These are phyloP conservation scores for Rotaria socialis DNA, from an alignment of 2,888 invertebrate genomes.

Conservation along the genomic window DNA sequence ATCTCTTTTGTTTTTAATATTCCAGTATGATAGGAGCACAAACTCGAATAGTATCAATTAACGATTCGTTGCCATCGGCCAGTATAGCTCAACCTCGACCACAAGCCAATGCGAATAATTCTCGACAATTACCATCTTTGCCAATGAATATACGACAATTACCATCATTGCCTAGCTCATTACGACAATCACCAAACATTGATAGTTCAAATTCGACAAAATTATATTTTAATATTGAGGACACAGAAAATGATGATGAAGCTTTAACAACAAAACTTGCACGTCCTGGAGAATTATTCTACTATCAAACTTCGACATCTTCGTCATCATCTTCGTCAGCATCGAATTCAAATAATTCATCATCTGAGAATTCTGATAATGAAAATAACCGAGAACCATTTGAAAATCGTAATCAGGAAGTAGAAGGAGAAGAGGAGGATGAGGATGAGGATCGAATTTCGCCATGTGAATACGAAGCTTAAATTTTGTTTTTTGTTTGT, in stretches of 20 bases:
- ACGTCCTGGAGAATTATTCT: background rate
- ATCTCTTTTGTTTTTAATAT: background rate
- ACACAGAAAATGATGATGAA: background rate
- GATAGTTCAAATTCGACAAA: background rate
- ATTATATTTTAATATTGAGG: background rate
- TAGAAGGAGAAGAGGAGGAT: background rate
- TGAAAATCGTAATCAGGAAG: background rate
- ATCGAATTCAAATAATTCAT: background rate
- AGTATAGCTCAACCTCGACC: background rate
- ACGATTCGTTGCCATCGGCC: background rate
- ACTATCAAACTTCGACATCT: background rate
- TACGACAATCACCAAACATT: background rate
- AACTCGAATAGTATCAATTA: background rate
- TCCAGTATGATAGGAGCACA: background rate
- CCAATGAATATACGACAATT: background rate
- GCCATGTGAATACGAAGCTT: background rate
- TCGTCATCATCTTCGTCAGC: background rate
- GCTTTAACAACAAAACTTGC: background rate
- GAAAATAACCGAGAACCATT: background rate
- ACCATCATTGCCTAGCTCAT: background rate
- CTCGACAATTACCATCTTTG: background rate
- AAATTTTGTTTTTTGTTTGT: background rate
- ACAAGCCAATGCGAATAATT: background rate
- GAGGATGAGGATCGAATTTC: background rate
- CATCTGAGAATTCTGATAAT: background rate